Evolutionary conservation across 2,797 vertebrate species (phyloP).

Genomic region (Myotis myotis): DNA sequence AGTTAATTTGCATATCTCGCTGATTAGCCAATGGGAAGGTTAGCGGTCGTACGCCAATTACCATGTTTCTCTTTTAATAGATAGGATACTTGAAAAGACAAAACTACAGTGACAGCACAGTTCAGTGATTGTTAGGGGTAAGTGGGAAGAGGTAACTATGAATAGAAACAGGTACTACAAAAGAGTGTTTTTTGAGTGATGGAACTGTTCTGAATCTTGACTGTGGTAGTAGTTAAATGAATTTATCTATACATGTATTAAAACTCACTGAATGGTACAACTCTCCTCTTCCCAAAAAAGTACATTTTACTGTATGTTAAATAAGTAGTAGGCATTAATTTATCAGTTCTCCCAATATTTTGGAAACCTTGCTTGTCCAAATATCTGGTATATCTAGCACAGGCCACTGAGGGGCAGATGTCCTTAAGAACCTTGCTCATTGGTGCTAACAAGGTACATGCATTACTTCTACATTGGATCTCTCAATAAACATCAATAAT

Average conservation of each 20-base stretch:
- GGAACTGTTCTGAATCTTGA: neutral
- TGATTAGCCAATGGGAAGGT: too few species aligned
- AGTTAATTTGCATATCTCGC: too few species aligned
- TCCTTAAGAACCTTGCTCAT: neutral
- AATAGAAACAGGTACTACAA: neutral
- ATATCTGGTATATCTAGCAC: neutral
- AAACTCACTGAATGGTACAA: neutral
- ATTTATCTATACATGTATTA: neutral
- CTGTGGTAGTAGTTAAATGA: neutral
- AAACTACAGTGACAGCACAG: neutral
- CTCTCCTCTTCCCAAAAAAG: neutral
- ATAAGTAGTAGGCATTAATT: conserved; percentile 3
- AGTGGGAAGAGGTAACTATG: neutral
- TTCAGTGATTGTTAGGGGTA: neutral
- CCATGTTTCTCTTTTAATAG: neutral
- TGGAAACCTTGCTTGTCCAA: neutral
- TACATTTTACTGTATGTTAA: neutral
- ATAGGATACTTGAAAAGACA: conserved; percentile 1
- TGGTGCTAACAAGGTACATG: conserved; percentile 1
- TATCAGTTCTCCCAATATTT: conserved; percentile 23
- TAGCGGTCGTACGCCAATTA: too few species aligned
- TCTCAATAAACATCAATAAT: neutral
- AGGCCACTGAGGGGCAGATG: neutral
- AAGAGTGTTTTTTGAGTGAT: neutral
- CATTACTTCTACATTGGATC: neutral